Conservation (phyloP, 2,888 invertebrate genomes). For the Therioaphis trifolii region DNA sequence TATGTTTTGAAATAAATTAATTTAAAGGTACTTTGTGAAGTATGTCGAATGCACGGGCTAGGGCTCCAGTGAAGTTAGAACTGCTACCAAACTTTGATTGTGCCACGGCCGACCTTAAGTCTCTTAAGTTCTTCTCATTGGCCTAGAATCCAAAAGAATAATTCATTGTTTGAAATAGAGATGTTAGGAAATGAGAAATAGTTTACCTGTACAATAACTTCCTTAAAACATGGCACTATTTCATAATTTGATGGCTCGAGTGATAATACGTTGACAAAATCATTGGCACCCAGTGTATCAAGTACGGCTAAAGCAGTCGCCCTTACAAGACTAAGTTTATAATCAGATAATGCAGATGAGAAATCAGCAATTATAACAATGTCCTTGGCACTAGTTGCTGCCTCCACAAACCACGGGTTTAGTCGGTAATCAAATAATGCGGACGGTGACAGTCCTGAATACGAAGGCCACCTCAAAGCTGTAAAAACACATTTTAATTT, state of each 20-base stretch:
- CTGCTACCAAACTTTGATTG: slow-evolving; percentile 77
- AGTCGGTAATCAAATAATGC: slow-evolving; percentile 94
- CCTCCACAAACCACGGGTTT: slow-evolving; percentile 96
- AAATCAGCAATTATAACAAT: slow-evolving; percentile 85
- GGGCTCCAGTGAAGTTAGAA: slow-evolving; percentile 91
- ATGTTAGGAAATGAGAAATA: neutral
- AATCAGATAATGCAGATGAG: slow-evolving; percentile 87
- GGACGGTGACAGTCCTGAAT: slow-evolving; percentile 72
- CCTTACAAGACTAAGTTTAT: slow-evolving; percentile 86
- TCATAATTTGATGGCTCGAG: slow-evolving; percentile 87
- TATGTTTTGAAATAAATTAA: slow-evolving; percentile 62
- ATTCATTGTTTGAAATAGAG: neutral
- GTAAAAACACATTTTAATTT: slow-evolving; percentile 63
- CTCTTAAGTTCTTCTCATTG: slow-evolving; percentile 83
- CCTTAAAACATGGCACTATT: slow-evolving; percentile 89
- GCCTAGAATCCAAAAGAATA: slow-evolving; percentile 72
- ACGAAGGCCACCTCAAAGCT: slow-evolving; percentile 79
- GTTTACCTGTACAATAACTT: slow-evolving; percentile 85
- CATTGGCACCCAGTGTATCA: slow-evolving; percentile 95
- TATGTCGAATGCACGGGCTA: slow-evolving; percentile 92
- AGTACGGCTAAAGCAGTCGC: slow-evolving; percentile 89
- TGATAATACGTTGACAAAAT: slow-evolving; percentile 94
- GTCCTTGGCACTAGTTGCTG: slow-evolving; percentile 97
- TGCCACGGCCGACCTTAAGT: slow-evolving; percentile 81
- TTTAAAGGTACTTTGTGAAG: slow-evolving; percentile 79